Conservation (phyloP, 2,797 vertebrate species). For the Melopsittacus undulatus region DNA sequence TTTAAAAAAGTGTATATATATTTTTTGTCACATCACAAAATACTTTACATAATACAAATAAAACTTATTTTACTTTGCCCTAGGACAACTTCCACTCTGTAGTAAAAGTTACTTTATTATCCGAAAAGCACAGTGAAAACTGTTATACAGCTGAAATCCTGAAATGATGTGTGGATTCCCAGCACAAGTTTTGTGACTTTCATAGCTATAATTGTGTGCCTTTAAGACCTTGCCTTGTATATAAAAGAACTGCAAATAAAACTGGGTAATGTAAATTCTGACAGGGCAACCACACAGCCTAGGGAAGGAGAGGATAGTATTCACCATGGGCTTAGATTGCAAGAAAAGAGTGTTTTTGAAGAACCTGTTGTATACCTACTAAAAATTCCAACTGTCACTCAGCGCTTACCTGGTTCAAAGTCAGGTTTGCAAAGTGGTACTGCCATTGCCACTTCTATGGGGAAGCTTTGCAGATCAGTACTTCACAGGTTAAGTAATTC, state of each 20-base stretch:
- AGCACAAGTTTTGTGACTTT: background rate
- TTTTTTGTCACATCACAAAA: constrained; percentile 23
- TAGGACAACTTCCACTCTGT: constrained; percentile 3
- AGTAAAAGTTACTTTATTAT: background rate
- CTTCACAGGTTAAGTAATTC: background rate
- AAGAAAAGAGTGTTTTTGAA: background rate
- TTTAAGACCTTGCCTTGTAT: background rate
- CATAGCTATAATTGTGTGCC: background rate
- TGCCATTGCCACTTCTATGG: background rate
- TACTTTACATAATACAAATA: background rate
- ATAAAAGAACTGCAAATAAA: background rate
- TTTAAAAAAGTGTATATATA: background rate
- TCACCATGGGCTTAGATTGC: background rate
- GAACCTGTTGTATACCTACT: background rate
- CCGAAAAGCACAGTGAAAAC: background rate
- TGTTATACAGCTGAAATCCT: background rate
- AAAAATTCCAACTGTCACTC: background rate
- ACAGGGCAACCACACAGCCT: background rate
- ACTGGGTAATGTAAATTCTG: background rate
- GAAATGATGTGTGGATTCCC: background rate
- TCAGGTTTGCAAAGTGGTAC: background rate
- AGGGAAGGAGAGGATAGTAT: background rate
- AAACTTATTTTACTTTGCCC: background rate
- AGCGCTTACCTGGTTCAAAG: accelerated
- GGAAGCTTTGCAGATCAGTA: background rate